Percentiles rank a stretch among this genome's conserved stretches.
phyloP scores from a whole-genome alignment of 2,113 vertebrate species.

The Onychostoma macrolepis region DNA sequence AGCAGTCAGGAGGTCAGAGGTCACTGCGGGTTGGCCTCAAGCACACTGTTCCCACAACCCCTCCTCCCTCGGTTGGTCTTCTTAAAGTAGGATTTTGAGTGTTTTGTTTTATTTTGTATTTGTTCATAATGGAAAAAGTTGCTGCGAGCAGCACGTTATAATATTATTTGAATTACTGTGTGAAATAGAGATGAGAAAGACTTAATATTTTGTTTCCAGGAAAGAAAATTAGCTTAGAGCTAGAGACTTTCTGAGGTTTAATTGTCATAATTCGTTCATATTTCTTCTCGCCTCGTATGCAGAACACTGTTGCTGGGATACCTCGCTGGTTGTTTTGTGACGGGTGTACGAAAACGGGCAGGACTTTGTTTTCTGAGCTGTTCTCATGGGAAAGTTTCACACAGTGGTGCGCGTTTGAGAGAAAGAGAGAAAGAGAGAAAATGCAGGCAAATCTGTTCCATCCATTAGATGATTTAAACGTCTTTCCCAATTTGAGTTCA shows the following conservation, averaged over 20 bases:
- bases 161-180: slow-evolving; percentile 87
- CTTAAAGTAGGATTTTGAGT: slow-evolving; percentile 74
- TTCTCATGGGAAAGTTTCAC: slow-evolving; percentile 48
- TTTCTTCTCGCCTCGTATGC: slow-evolving; percentile 54
- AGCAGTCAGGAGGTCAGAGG: slow-evolving; percentile 9
- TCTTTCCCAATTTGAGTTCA: slow-evolving; percentile 33
- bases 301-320: slow-evolving; percentile 38
- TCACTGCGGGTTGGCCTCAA: slow-evolving; percentile 14
- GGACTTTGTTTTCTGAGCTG: slow-evolving; percentile 51
- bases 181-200: slow-evolving; percentile 73
- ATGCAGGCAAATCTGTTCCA: slow-evolving; percentile 4
- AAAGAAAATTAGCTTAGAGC: slow-evolving; percentile 45
- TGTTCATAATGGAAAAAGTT: slow-evolving; percentile 76
- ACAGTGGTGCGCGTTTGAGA: slow-evolving; percentile 24
- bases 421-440: slow-evolving; percentile 22
- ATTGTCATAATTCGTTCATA: slow-evolving; percentile 52
- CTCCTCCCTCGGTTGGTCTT: slow-evolving; percentile 55
- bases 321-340: slow-evolving; percentile 12
- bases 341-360: slow-evolving; percentile 20
- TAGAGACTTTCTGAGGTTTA: slow-evolving; percentile 42
- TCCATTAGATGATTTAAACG: slow-evolving; percentile 19
- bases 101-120: slow-evolving; percentile 56
- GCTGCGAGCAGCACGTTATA: slow-evolving; percentile 94
- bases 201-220: slow-evolving; percentile 59
- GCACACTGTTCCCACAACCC: slow-evolving; percentile 21